A percentile compares a stretch with the other conserved stretches of the same genome.
These are phyloP conservation scores for Atherinosoma microstoma DNA, from an alignment of 2,797 vertebrate species.

Conservation along the genomic window DNA sequence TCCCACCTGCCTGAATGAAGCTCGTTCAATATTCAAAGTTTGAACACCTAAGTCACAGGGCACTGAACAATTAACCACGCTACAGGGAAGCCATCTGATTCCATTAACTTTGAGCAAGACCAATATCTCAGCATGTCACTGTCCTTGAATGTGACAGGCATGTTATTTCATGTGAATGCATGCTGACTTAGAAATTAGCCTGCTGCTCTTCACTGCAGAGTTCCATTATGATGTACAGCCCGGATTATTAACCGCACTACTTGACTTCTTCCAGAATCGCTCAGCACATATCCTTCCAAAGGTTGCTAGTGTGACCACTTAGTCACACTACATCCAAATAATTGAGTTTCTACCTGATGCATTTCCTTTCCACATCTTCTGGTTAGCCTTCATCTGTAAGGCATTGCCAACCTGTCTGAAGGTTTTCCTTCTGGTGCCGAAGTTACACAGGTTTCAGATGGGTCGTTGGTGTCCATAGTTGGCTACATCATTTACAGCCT, in stretches of 20 bases:
- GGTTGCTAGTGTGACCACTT: not conserved
- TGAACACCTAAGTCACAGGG: not conserved
- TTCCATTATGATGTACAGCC: conserved; percentile 12
- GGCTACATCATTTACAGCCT: too few species aligned
- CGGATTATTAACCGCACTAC: not conserved
- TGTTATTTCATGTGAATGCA: conserved; percentile 14
- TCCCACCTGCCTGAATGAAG: not conserved
- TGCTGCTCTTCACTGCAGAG: not conserved
- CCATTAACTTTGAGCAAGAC: conserved; percentile 21
- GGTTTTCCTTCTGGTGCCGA: too few species aligned
- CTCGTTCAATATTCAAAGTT: conserved; percentile 7
- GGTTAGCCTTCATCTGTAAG: too few species aligned
- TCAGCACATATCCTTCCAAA: not conserved
- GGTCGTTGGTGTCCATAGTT: too few species aligned
- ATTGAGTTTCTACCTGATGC: too few species aligned
- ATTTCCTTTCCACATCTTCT: too few species aligned
- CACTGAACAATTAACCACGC: conserved; percentile 35
- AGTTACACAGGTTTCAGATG: too few species aligned
- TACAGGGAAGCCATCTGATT: conserved; percentile 20
- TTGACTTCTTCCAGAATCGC: not conserved
- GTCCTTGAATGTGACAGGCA: not conserved
- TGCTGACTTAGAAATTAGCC: conserved; percentile 29
- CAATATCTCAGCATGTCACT: conserved; percentile 29
- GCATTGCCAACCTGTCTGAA: too few species aligned
- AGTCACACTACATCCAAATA: too few species aligned